Conservation (phyloP, 2,888 invertebrate species). For the Sylvicola cinctus region DNA sequence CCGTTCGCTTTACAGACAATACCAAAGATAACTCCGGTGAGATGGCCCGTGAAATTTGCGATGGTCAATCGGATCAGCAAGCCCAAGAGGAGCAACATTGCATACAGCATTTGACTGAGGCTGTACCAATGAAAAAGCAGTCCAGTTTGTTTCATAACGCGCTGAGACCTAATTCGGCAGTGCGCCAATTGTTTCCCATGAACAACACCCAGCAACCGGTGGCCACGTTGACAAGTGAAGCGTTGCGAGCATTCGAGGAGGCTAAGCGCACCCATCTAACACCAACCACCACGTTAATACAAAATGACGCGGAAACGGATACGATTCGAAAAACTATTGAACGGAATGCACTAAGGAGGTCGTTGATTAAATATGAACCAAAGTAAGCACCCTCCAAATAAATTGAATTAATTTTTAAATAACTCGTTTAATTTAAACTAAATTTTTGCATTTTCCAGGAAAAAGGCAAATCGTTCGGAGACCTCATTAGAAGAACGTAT, state of each 20-base stretch:
- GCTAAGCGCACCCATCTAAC: constrained; percentile 32
- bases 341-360: constrained; percentile 60
- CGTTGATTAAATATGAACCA: constrained; percentile 48
- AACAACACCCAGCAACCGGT: background rate
- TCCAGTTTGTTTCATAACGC: constrained; percentile 25
- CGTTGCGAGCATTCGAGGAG: constrained; percentile 46
- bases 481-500: constrained; percentile 72
- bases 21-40: constrained; percentile 9
- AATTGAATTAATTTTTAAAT: background rate
- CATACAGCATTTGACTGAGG: constrained; percentile 22
- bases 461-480: constrained; percentile 29
- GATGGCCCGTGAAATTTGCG: constrained; percentile 14
- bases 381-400: constrained; percentile 11
- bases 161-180: constrained; percentile 50
- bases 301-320: constrained; percentile 30
- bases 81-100: constrained; percentile 16
- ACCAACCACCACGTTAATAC: constrained; percentile 20
- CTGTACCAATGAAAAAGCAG: constrained; percentile 24
- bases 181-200: constrained; percentile 59
- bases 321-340: constrained; percentile 60
- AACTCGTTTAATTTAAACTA: constrained; percentile 6
- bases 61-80: constrained; percentile 14
- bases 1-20: constrained; percentile 39
- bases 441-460: constrained; percentile 12
- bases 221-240: constrained; percentile 49